These are phyloP conservation scores for Balanococcus diminutus DNA, from an alignment of 2,888 invertebrate species.

Conservation along the genomic window DNA sequence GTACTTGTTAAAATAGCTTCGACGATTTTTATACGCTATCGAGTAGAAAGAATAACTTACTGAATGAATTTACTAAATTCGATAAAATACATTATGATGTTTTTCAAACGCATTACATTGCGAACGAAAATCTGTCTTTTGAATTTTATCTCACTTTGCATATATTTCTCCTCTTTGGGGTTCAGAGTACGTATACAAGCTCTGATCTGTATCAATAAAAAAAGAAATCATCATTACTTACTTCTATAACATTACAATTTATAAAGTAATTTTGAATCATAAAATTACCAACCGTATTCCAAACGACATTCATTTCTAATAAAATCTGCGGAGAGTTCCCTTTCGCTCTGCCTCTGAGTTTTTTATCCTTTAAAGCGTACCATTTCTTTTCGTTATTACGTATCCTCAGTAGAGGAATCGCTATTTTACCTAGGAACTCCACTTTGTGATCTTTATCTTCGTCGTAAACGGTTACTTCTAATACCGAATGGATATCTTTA, in stretches of 20 bases:
- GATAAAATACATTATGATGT: constrained; percentile 85
- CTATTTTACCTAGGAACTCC: constrained; percentile 93
- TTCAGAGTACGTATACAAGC: constrained; percentile 93
- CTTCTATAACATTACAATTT: not conserved
- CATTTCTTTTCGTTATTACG: constrained; percentile 90
- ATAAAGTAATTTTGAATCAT: too few species aligned
- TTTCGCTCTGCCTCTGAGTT: constrained; percentile 86
- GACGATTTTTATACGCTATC: not conserved
- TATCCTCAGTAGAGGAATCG: constrained; percentile 84
- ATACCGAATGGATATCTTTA: constrained; percentile 92
- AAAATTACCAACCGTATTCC: constrained; percentile 73
- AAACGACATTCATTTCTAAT: constrained; percentile 87
- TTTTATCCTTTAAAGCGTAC: constrained; percentile 96
- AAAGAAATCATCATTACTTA: not conserved
- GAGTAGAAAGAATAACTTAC: constrained; percentile 65
- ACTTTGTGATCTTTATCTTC: constrained; percentile 98
- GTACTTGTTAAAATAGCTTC: not conserved
- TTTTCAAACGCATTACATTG: constrained; percentile 90
- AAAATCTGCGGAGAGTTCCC: constrained; percentile 89
- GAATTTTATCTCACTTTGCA: constrained; percentile 93
- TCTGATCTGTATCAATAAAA: constrained; percentile 66
- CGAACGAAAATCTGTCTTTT: constrained; percentile 92
- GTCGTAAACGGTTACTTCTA: constrained; percentile 96
- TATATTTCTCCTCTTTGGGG: constrained; percentile 93
- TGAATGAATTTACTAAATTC: constrained; percentile 90